phyloP scores from a whole-genome alignment of 2,797 vertebrate species.

The Diglossa cyanea region DNA sequence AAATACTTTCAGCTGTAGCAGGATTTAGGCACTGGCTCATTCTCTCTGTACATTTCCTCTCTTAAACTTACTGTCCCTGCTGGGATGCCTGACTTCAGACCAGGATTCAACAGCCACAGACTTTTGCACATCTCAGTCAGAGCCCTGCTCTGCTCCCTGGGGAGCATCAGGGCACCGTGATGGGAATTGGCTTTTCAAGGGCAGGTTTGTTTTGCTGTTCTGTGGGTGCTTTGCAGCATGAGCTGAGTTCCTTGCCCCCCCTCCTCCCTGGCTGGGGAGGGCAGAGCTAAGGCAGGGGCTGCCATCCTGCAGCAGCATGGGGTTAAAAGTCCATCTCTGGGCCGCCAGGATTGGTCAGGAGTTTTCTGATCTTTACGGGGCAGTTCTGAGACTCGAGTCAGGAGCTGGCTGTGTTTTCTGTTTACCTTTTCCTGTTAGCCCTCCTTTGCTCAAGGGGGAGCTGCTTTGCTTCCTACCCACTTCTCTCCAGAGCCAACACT shows the following conservation, averaged over 20 bases:
- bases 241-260: background rate
- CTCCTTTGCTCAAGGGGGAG: background rate
- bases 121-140: background rate
- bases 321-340: background rate
- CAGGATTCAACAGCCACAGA: background rate
- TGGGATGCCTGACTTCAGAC: background rate
- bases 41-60: background rate
- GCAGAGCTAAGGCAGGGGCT: background rate
- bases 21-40: background rate
- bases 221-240: background rate
- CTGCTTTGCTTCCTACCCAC: background rate
- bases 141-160: background rate
- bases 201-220: background rate
- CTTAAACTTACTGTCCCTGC: background rate
- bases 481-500: background rate
- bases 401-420: background rate
- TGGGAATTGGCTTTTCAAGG: background rate
- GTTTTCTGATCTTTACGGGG: background rate
- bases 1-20: background rate
- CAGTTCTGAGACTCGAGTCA: background rate
- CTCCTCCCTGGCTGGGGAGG: background rate
- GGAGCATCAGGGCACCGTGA: fast-evolving
- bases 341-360: background rate
- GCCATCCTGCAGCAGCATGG: background rate
- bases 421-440: background rate